Evolutionary conservation across 1,140 invertebrate species (phyloP).

Genomic region (Drosophila bocki): DNA sequence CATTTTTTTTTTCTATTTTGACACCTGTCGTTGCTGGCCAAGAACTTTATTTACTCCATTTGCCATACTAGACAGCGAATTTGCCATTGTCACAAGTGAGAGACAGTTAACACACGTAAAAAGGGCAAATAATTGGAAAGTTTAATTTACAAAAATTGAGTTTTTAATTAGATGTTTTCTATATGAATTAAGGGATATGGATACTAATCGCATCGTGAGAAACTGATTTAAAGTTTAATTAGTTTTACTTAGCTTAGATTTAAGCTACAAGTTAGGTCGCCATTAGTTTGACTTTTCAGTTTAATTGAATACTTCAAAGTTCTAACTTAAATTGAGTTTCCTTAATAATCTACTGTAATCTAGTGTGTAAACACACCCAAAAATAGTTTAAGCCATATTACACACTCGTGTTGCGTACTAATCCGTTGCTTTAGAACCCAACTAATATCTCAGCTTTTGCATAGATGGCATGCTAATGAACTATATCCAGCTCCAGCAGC

Average conservation of each 20-base stretch:
- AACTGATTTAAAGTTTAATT: too few species aligned
- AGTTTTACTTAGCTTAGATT: too few species aligned
- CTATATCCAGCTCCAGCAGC: constrained; percentile 27
- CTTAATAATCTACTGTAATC: constrained; percentile 5
- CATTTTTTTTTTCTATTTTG: constrained; percentile 31
- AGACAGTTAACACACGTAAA: constrained; percentile 20
- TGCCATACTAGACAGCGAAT: constrained; percentile 44
- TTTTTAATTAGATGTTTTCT: not conserved
- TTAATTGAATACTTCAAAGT: not conserved
- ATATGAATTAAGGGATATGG: not conserved
- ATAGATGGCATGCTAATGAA: constrained; percentile 64
- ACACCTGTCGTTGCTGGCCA: constrained; percentile 63
- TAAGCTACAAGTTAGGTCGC: too few species aligned
- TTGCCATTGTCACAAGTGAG: constrained; percentile 52
- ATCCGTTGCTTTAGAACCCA: constrained; percentile 24
- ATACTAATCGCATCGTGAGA: too few species aligned
- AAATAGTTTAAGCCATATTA: constrained; percentile 21
- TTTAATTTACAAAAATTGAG: not conserved
- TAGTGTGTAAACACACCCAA: not conserved
- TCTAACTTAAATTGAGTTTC: not conserved
- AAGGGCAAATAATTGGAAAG: too few species aligned
- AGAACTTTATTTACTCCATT: constrained; percentile 61
- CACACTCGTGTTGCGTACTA: constrained; percentile 23
- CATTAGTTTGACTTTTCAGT: too few species aligned
- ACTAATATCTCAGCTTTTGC: constrained; percentile 46